Percentiles rank a stretch among this genome's conserved stretches.
Conservation (phyloP, 2,888 invertebrate species). For the Orthonychiurus folsomi region DNA sequence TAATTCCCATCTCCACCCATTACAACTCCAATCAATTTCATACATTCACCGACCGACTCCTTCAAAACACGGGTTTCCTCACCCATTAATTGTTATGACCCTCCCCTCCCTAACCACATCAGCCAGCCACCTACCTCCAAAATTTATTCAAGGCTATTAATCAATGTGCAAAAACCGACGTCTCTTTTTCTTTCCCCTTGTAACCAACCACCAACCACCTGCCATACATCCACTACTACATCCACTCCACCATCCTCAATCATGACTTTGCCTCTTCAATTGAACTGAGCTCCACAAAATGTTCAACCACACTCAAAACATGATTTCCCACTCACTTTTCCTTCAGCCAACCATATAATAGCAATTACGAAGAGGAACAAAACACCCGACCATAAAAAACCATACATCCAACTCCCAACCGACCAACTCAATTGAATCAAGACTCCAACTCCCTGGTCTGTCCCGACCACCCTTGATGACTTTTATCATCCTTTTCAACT, state of each 20-base stretch:
- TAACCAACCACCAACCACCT: neutral
- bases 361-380: too few relatives aligned
- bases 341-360: neutral
- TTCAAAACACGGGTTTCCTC: too few relatives aligned
- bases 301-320: neutral
- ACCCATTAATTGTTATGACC: too few relatives aligned
- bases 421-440: neutral
- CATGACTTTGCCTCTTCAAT: neutral
- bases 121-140: too few relatives aligned
- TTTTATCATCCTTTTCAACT: too few relatives aligned
- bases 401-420: neutral
- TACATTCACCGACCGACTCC: too few relatives aligned
- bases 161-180: neutral
- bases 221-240: neutral
- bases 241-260: neutral
- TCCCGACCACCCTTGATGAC: neutral
- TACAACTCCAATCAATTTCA: too few relatives aligned
- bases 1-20: too few relatives aligned
- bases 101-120: too few relatives aligned
- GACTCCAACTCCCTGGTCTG: too few relatives aligned
- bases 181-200: neutral
- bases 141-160: neutral
- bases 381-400: too few relatives aligned
- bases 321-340: neutral
- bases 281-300: neutral